Evolutionary conservation across 2,888 invertebrate genomes (phyloP), one percentile per base, ranked within the genome.

Genomic region (Leucoptera coffeella): DNA sequence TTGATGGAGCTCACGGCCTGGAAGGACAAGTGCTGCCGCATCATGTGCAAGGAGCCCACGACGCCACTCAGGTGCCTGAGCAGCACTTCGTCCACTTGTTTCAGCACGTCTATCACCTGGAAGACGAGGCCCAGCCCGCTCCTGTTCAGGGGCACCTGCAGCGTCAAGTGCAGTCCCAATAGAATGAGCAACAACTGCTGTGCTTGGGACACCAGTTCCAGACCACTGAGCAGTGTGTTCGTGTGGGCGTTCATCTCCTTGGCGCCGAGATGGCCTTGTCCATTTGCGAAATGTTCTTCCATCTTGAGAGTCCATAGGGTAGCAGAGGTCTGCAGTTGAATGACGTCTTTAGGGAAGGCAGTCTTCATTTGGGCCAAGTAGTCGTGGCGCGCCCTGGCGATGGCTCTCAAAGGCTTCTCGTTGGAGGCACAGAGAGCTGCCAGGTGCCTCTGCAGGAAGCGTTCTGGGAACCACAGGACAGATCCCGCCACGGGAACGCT

Each of bases 401-500:
- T 60, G 22, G 39, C 45, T 40, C 67, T 65, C 9, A 57, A 47
- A 30, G 65, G 39, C 43, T 67, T 71, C 14, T 51, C 54, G 50
- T 73, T 55, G 52, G 56, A 51, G 52, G 74, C 52, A 57, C 73
- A 49, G 55, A 77, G 47, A 38, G 80, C 55, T 38, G 78, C 65
- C 33, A 78, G 60, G 50, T 79, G 75, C 37, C 76, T 75, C 23
- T 73, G 56, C 3, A 95, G 67, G 56, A 94, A 95, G 38, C 78
- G 75, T 47, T 84, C 85, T 0, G 94, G 89, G 42, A 85, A 80
- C 91, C 92, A 95, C 28, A 89, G 53, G 10, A 85, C 73, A 44
- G 86, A 86, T 2, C 89, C 91, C 30, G 79, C 73, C 15, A 96
- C 57, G 23, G 83, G 81, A 30, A 92, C 80, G 15, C 84, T 85